Evolutionary conservation across 2,888 invertebrate species (phyloP), one percentile per base, ranked within the genome.

Genomic region (Drosophila peninsularis): DNA sequence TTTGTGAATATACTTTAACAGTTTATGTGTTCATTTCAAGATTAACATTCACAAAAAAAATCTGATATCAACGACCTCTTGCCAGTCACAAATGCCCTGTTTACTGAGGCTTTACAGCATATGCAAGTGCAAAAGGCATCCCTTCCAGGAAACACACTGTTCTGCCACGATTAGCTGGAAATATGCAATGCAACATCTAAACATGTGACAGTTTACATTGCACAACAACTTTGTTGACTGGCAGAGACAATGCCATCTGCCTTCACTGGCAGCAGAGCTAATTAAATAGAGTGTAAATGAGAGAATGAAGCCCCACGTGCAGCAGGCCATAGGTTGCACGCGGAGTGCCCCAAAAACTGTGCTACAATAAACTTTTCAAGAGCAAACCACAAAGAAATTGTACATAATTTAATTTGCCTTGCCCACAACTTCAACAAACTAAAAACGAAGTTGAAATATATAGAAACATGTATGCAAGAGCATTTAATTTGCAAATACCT

Each of bases 301-400:
- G 19, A 17, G 27, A 47, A 19, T n/a, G 14, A 34, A 44, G 17
- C 45, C 10, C 10, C 27, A n/a, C 10, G n/a, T 30, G 45, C 45
- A 47, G 17, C n/a, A 5, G 27, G 0, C 10, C 39, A 11, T 10
- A 39, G 27, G 27, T 30, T 30, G 24, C 24, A 3, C 24, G 4
- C 4, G 24, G 14, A 5, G 41, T 1, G 54, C 54, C 30, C 54
- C 14, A 19, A 54, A 54, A 54, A 54, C 41, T 54, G 30, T 54
- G 54, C 41, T 54, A 54, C 50, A 36, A 10, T 13, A 50, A 34
- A 36, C 13, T 32, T 47, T 30, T 32, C 17, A 32, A 17, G n/a
- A 1, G 17, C 17, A 30, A 5, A 52, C 11, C 11, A 10, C 2
- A 21, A 9, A 7, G 4, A 24, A 24, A 27, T n/a, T 17, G 1